These are phyloP conservation scores for Calosoma granatense DNA, from an alignment of 1,140 invertebrate genomes.

Conservation along the genomic window DNA sequence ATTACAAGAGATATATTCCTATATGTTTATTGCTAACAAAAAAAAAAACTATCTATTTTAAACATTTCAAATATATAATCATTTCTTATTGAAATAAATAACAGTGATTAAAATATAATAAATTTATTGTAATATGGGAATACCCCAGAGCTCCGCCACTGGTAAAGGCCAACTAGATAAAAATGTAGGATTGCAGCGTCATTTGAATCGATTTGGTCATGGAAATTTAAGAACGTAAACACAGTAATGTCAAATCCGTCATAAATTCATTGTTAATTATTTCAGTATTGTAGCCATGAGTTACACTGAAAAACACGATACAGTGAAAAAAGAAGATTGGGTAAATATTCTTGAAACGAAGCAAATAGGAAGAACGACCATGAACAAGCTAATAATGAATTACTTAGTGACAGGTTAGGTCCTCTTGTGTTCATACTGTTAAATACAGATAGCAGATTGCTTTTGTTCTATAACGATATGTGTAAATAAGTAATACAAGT, in stretches of 20 bases:
- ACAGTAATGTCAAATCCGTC: neutral
- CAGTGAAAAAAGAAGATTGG: constrained; percentile 51
- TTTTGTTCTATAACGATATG: constrained; percentile 21
- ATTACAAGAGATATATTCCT: too few relatives aligned
- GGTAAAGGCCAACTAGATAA: too few relatives aligned
- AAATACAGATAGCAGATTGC: neutral
- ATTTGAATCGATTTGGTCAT: too few relatives aligned
- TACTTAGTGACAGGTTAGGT: constrained; percentile 87
- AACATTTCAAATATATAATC: neutral
- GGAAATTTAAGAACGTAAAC: neutral
- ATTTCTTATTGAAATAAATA: neutral
- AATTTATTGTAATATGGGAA: too few relatives aligned
- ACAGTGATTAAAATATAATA: too few relatives aligned
- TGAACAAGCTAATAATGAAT: constrained; percentile 98
- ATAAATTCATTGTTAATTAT: neutral
- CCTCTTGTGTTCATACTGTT: constrained; percentile 9
- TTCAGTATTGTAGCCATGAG: constrained; percentile 24
- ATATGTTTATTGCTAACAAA: too few relatives aligned
- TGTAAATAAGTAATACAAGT: constrained; percentile 17
- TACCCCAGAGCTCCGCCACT: too few relatives aligned
- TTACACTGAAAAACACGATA: constrained; percentile 33
- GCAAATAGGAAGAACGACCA: constrained; percentile 78
- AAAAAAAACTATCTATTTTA: too few relatives aligned
- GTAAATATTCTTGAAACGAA: constrained; percentile 59
- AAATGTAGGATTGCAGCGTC: too few relatives aligned